phyloP scores from a whole-genome alignment of 2,113 vertebrate genomes.

The Prochilodus magdalenae region DNA sequence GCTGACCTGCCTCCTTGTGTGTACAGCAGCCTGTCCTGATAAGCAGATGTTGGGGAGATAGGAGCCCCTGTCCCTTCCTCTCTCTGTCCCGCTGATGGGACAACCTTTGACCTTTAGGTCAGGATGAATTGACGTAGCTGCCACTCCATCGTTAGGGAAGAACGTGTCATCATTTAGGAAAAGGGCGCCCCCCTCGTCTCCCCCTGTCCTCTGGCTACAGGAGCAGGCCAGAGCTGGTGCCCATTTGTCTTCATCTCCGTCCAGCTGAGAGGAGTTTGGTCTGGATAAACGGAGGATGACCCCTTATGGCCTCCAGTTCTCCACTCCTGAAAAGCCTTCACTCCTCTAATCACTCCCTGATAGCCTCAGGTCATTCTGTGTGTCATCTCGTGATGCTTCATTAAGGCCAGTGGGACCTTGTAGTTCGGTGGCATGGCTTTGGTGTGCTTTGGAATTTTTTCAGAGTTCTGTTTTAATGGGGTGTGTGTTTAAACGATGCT shows the following conservation, averaged over 20 bases:
- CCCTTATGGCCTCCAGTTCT: conserved; percentile 21
- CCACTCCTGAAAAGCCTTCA: neutral
- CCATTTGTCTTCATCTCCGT: conserved; percentile 84
- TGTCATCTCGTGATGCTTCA: neutral
- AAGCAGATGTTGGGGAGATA: conserved; percentile 65
- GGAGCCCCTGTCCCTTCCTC: conserved; percentile 57
- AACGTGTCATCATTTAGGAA: conserved; percentile 72
- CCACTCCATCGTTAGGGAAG: conserved; percentile 62
- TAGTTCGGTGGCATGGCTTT: neutral
- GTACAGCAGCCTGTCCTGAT: conserved; percentile 56
- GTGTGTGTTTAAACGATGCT: no score
- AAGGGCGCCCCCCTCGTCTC: neutral
- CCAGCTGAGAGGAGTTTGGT: conserved; percentile 56
- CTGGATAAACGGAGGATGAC: conserved; percentile 44
- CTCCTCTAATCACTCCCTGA: neutral
- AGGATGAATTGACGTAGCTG: conserved; percentile 69
- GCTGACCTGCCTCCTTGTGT: conserved; percentile 42
- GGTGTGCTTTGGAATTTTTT: neutral
- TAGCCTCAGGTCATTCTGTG: neutral
- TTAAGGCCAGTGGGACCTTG: neutral
- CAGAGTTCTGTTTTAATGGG: no score
- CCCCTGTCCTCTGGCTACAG: conserved; percentile 5
- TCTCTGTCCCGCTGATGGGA: conserved; percentile 55
- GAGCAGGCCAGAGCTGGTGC: conserved; percentile 49
- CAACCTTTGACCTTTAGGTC: conserved; percentile 70